phyloP scores from a whole-genome alignment of 23 tunicate genomes.

The Botrylloides violaceus region DNA sequence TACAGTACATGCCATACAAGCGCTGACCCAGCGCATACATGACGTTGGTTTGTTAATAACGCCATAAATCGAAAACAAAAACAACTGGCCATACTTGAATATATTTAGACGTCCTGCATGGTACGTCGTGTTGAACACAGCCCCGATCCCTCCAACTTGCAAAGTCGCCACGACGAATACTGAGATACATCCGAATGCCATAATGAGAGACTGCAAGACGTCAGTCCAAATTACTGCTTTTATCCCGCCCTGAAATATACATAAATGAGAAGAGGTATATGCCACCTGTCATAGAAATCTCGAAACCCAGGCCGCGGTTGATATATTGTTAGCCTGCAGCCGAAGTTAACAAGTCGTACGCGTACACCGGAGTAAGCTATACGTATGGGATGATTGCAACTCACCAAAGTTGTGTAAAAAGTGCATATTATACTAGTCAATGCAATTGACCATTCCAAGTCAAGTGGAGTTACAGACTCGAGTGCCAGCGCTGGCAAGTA shows the following conservation, averaged over 20 bases:
- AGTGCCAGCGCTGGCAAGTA: background rate
- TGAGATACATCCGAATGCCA: constrained; percentile 16
- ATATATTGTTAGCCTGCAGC: too few relatives aligned
- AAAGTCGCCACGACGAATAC: constrained; percentile 8
- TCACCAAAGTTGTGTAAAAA: background rate
- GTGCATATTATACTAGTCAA: background rate
- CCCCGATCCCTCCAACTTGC: constrained; percentile 21
- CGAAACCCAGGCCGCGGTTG: too few relatives aligned
- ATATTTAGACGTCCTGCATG: constrained; percentile 25
- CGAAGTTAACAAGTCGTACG: too few relatives aligned
- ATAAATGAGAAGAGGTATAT: too few relatives aligned
- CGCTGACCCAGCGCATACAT: too few relatives aligned
- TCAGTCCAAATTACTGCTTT: constrained; percentile 56
- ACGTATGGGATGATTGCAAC: too few relatives aligned
- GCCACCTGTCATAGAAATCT: too few relatives aligned
- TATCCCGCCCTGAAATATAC: constrained; percentile 47
- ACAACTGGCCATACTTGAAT: constrained; percentile 43
- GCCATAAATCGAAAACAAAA: too few relatives aligned
- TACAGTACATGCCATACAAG: too few relatives aligned
- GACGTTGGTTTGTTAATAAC: too few relatives aligned
- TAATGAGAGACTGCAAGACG: constrained; percentile 28
- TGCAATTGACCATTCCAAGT: background rate
- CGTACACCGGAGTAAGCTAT: too few relatives aligned
- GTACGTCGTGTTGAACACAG: background rate
- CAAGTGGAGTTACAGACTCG: background rate